Conservation (phyloP, 2,888 invertebrate species). For the Helobdella robusta region DNA sequence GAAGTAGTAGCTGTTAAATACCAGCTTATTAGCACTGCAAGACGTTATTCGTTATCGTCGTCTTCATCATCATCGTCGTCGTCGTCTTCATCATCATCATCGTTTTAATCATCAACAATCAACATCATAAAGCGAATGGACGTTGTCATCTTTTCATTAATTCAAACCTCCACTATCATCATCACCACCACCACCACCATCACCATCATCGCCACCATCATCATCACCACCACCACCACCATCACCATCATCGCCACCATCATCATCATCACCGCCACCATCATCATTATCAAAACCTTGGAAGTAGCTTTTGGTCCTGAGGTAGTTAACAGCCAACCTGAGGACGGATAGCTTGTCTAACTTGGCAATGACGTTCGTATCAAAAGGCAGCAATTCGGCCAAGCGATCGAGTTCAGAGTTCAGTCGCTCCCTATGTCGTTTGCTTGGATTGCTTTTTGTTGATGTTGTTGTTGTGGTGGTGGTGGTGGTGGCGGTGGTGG, state of each 20-base stretch:
- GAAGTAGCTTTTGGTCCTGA: slow-evolving; percentile 96
- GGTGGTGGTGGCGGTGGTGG: too few relatives aligned
- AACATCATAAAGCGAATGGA: neutral
- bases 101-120: slow-evolving; percentile 22
- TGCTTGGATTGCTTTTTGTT: slow-evolving; percentile 73
- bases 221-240: slow-evolving; percentile 16
- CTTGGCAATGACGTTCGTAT: slow-evolving; percentile 93
- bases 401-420: slow-evolving; percentile 96
- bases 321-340: slow-evolving; percentile 91
- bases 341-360: slow-evolving; percentile 94
- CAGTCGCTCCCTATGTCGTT: slow-evolving; percentile 88
- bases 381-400: slow-evolving; percentile 71
- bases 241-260: slow-evolving; percentile 6
- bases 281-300: slow-evolving; percentile 56
- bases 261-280: slow-evolving; percentile 16
- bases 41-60: neutral
- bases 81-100: slow-evolving; percentile 14
- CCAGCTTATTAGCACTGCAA: too few relatives aligned
- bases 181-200: slow-evolving; percentile 25
- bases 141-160: neutral
- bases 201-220: slow-evolving; percentile 25
- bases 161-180: slow-evolving; percentile 24
- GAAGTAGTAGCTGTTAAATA: too few relatives aligned
- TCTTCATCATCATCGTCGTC: slow-evolving; percentile 2
- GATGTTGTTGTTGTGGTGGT: slow-evolving; percentile 36